Base-by-base conservation (phyloP, 2,113 vertebrate genomes). In the Cariama cristata region DNA sequence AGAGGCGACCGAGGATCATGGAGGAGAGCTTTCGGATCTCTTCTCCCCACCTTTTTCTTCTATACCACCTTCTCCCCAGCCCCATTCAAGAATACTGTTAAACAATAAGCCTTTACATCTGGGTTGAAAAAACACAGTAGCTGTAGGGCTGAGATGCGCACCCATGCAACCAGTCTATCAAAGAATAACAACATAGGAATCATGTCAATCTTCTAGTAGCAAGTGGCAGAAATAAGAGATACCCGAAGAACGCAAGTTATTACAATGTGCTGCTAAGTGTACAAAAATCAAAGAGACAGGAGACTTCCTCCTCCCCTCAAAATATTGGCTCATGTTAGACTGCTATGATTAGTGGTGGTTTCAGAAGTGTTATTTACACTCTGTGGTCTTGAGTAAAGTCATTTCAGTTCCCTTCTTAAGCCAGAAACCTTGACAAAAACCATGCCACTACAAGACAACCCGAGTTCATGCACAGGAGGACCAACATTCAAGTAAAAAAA, bases 341-440 rank as follows among this genome's bases (percentile, higher is more conserved):
- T 86, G 35, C 53, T 68, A 11, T 49, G 55, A 79, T 79, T 56
- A 87, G 80, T 62, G 81, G 23, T 52, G 40, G 52, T 86, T 86
- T 53, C 79, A 77, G 81, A 93, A 94, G 42, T 45, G 28, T 62
- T 93, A 83, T 73, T 96, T 95, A 96, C 50, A 33, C 62, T 49
- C 62, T 47, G 47, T 26, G 52, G 56, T 79, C 77, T 80, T 74
- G 11, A 89, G n/a, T 55, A 93, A 79, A 96, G 76, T 52, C 40
- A 95, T 81, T 52, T 16, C 53, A 50, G 32, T 38, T 86, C 73
- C 40, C 69, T 84, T 94, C 47, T 69, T 45, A 76, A 63, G 66
- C 44, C 60, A 87, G 64, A 88, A 93, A 8, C 55, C n/a, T 47
- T 59, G 64, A 77, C 72, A 86, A 86, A 94, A 84, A 1, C 55